Conservation (phyloP, 1,140 invertebrate species). For the Tigriopus japonicus region DNA sequence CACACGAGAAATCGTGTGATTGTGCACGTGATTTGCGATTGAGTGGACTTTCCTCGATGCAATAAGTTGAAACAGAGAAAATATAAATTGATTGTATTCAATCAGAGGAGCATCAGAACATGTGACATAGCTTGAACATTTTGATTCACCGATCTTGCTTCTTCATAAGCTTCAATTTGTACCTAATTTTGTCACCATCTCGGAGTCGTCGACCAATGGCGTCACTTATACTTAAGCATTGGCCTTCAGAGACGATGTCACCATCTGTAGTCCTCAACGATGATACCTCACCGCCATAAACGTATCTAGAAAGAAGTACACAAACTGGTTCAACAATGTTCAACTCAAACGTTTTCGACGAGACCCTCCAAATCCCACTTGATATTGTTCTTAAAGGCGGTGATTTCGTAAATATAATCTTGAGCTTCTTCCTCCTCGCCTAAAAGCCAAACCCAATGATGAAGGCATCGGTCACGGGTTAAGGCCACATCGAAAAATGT, state of each 20-base stretch:
- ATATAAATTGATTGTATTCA: too few relatives aligned
- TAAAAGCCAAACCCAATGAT: slow-evolving; percentile 10
- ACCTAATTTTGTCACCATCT: slow-evolving; percentile 6
- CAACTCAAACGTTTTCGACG: neutral
- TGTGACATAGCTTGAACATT: too few relatives aligned
- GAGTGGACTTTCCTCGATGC: too few relatives aligned
- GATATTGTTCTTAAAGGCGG: slow-evolving; percentile 11
- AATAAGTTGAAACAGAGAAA: too few relatives aligned
- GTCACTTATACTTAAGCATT: slow-evolving; percentile 11
- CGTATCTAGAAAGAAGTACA: neutral
- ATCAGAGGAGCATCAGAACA: too few relatives aligned
- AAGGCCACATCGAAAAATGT: slow-evolving; percentile 13
- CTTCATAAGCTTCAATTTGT: slow-evolving; percentile 10
- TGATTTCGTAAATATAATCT: slow-evolving; percentile 13
- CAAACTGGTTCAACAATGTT: neutral
- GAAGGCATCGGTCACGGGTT: slow-evolving; percentile 5
- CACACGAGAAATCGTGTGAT: too few relatives aligned
- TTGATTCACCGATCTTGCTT: too few relatives aligned
- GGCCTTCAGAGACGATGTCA: slow-evolving; percentile 12
- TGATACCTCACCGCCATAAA: slow-evolving; percentile 9
- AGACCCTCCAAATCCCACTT: neutral
- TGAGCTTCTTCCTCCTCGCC: slow-evolving; percentile 8
- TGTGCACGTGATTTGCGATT: too few relatives aligned
- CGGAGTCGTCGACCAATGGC: slow-evolving; percentile 3
- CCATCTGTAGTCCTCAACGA: slow-evolving; percentile 7